Evolutionary conservation across 2,888 invertebrate species (phyloP).

Genomic region (Hirtodrosophila histrioides): DNA sequence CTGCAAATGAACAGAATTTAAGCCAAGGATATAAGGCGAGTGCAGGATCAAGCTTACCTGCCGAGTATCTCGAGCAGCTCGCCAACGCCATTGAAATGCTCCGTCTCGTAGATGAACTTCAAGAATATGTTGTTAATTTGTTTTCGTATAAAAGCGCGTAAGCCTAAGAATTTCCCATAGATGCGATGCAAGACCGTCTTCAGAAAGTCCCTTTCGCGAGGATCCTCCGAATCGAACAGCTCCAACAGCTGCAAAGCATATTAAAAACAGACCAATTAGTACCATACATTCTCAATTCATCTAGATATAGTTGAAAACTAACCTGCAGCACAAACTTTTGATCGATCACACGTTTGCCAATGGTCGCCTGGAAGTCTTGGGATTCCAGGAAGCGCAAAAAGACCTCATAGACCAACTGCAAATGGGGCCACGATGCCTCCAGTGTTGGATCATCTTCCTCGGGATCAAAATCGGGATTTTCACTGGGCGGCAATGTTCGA

Average conservation of each 20-base stretch:
- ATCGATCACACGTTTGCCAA: slow-evolving; percentile 97
- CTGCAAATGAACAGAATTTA: slow-evolving; percentile 85
- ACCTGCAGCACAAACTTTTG: slow-evolving; percentile 97
- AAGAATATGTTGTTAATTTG: slow-evolving; percentile 98
- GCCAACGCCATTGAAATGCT: slow-evolving; percentile 98
- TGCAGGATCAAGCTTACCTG: slow-evolving; percentile 85
- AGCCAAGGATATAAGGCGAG: neutral
- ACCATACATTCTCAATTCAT: neutral
- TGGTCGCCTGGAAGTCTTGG: slow-evolving; percentile 95
- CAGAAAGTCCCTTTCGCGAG: slow-evolving; percentile 97
- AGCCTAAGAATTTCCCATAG: slow-evolving; percentile 98
- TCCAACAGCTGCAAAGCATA: slow-evolving; percentile 90
- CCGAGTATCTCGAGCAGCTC: slow-evolving; percentile 98
- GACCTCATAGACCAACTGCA: slow-evolving; percentile 92
- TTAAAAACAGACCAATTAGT: neutral
- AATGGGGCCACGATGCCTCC: slow-evolving; percentile 97
- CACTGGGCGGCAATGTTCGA: slow-evolving; percentile 93
- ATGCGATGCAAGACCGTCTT: slow-evolving; percentile 99
- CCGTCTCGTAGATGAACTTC: slow-evolving; percentile 99
- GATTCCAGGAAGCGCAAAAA: slow-evolving; percentile 94
- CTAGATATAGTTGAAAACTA: slow-evolving; percentile 17
- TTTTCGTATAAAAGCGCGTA: slow-evolving; percentile 98
- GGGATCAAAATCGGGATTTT: slow-evolving; percentile 96
- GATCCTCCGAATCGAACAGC: slow-evolving; percentile 98
- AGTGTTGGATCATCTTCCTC: slow-evolving; percentile 98